These are phyloP conservation scores for Teleopsis dalmanni DNA, from an alignment of 1,140 invertebrate genomes.

Conservation along the genomic window DNA sequence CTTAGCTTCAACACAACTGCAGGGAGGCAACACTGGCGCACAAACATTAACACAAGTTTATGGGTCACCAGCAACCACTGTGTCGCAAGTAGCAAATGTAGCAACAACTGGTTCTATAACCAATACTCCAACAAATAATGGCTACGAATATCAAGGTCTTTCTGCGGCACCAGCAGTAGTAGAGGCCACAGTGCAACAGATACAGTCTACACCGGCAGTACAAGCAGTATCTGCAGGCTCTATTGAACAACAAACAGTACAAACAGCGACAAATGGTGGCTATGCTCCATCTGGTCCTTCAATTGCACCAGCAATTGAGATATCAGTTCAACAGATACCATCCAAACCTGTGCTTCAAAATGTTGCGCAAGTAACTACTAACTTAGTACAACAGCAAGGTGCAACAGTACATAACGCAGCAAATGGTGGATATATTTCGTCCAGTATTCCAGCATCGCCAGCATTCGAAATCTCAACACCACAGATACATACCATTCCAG, in stretches of 20 bases:
- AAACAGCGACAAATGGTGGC: slow-evolving; percentile 1
- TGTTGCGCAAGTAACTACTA: too few relatives aligned
- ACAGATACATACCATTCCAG: slow-evolving; percentile 9
- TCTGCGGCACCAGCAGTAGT: background rate
- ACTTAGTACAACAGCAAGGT: background rate
- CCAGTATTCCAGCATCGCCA: background rate
- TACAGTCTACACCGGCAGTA: slow-evolving; percentile 4
- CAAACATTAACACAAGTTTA: too few relatives aligned
- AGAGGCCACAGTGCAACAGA: background rate
- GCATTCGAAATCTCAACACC: background rate
- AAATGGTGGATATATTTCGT: slow-evolving; percentile 3
- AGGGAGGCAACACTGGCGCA: too few relatives aligned
- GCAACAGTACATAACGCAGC: background rate
- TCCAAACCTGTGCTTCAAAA: too few relatives aligned
- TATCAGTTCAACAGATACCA: background rate
- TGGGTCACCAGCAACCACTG: background rate
- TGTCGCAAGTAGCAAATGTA: background rate
- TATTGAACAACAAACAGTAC: background rate
- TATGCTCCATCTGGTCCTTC: background rate
- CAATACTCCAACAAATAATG: background rate
- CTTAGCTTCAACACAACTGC: too few relatives aligned
- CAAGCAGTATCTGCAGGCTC: background rate
- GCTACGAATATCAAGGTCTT: background rate
- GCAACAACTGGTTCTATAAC: slow-evolving; percentile 10
- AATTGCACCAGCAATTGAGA: background rate